Conservation (phyloP, 2,888 invertebrate genomes). For the Myopa tessellatipennis region DNA sequence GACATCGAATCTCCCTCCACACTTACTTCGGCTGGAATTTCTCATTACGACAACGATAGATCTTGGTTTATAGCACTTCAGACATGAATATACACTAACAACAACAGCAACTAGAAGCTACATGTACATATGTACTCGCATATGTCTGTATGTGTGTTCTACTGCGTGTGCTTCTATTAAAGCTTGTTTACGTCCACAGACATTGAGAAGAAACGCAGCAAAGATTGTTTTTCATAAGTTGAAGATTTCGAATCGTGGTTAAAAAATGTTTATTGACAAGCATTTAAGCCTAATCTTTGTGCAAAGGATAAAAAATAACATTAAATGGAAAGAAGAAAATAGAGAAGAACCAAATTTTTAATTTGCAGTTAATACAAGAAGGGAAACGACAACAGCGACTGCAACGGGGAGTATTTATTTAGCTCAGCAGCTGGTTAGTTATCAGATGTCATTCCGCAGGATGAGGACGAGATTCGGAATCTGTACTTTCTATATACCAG, state of each 20-base stretch:
- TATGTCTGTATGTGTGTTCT: background rate
- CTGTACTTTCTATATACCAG: no score
- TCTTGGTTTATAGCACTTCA: conserved; percentile 26
- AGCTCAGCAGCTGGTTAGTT: no score
- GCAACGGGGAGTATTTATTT: no score
- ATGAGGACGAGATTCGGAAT: no score
- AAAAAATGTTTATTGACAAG: no score
- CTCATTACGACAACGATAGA: conserved; percentile 51
- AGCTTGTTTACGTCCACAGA: background rate
- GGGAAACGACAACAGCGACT: no score
- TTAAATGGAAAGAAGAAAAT: background rate
- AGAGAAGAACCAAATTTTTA: conserved; percentile 5
- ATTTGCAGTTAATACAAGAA: conserved; percentile 12
- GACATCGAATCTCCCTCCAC: conserved; percentile 31
- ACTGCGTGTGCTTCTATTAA: background rate
- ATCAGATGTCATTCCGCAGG: no score
- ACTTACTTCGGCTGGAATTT: conserved; percentile 47
- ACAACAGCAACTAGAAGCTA: background rate
- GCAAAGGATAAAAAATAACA: no score
- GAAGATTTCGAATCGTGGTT: no score
- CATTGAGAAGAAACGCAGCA: background rate
- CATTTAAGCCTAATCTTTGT: no score
- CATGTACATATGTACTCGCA: background rate
- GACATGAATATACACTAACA: background rate
- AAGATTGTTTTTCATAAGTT: no score